Evolutionary conservation across 2,888 invertebrate genomes (phyloP), one percentile per base, ranked within the genome.

Genomic region (Plemyria rubiginata): DNA sequence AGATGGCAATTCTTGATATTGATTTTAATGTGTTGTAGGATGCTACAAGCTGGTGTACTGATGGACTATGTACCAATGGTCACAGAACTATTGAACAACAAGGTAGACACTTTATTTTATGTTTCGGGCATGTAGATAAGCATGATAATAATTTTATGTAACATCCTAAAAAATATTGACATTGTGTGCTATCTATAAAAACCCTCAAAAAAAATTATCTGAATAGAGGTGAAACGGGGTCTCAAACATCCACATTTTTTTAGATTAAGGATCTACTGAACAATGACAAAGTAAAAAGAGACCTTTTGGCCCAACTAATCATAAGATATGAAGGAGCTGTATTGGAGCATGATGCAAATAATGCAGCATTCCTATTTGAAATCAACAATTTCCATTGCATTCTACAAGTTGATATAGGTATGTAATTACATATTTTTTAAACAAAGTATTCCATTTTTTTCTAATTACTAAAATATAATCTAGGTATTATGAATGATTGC

Each of bases 331-430:
- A 93, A 78, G 92, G 92, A 56, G 92, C 92, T 9, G 70, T 93
- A 12, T 68, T 93, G 28, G 93, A 93, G 65, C 93, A 93, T 79
- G 90, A 92, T 66, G 80, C 87, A 2, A 90, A 87, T 69, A 87
- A 82, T 78, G 93, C 94, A 15, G 92, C 93, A 15, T 94, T 95
- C 72, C 78, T 95, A 29, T 94, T 94, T 80, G 94, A 94, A 82
- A 92, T 94, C 81, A 93, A 94, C 73, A 93, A 94, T 77, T 95
- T 95, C 78, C 94, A 94, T 79, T 95, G 94, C 87, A 88, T 95
- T 52, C 84, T 95, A 29, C 91, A 93, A 68, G 92, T 95, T 68
- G 89, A 87, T 65, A 86, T 94, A 71, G 93, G 94, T 94, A 79
- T 22, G 59, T 32, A 15, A 32, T n/a, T 8, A 16, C 0, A 11